Base-by-base conservation (phyloP, 2,888 invertebrate genomes). In the Myopa tessellatipennis region DNA sequence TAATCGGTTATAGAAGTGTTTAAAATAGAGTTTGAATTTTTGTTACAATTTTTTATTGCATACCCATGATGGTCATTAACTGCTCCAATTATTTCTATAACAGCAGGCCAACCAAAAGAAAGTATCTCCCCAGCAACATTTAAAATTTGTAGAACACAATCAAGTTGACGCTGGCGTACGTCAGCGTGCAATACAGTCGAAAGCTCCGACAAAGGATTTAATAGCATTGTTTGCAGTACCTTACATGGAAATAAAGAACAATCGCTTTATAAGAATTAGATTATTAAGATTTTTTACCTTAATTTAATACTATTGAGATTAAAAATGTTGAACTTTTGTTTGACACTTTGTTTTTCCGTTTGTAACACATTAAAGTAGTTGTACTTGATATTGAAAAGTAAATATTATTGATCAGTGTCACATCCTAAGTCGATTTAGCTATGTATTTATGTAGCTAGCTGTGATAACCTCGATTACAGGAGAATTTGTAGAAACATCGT, bases 81-180 rank as follows among this genome's bases (percentile, higher is more conserved):
- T 78, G 98, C 97, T n/a, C 98, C 97, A 84, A 98, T 96, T 84
- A 98, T 96, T 85, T 95, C 95, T 84, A 99, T 93, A 85, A 98
- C 94, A 79, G 96, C 92, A 36, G 98, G 98, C 98, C 98, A 99
- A 72, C 98, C 98, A 85, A 96, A 95, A 4, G 95, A 95, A 61
- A 99, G 91, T 80, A 95, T 95, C 87, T 98, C 98, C 0, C 98
- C 98, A 80, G 95, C 94, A 58, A 95, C 95, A 90, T 99, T 98
- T 76, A 99, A 91, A 82, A 99, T 94, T 85, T 97, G 94, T 75
- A 98, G 92, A 6, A 98, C 95, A 87, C 98, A 98, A 88, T 98
- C 98, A 81, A 99, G 90, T 90, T 99, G 99, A 58, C 97, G 92
- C 87, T 97, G 96, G 74, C 98, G 91, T 55, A 99, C 98, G 91